Evolutionary conservation across 2,113 vertebrate species (phyloP).

Genomic region (Apodemus sylvaticus): DNA sequence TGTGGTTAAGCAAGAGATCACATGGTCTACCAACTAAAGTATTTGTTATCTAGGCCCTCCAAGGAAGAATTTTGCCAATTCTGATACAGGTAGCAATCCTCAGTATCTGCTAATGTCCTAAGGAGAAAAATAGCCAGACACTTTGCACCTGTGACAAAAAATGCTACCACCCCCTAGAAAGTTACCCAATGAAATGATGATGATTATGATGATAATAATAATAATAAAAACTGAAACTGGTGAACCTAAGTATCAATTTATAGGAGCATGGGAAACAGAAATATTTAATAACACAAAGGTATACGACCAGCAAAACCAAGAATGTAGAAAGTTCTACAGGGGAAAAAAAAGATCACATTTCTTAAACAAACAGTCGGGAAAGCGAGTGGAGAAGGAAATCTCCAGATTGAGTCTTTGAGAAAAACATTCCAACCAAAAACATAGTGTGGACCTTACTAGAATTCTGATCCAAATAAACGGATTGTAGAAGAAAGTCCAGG

Average conservation of each 20-base stretch:
- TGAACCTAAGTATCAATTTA: background rate
- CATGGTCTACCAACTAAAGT: background rate
- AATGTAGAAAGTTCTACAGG: background rate
- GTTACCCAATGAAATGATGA: background rate
- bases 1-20: background rate
- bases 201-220: too few species aligned
- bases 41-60: background rate
- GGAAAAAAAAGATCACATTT: background rate
- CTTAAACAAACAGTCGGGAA: conserved; percentile 18
- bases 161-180: background rate
- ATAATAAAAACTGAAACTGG: background rate
- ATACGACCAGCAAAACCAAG: conserved; percentile 15
- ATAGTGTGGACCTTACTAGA: background rate
- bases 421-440: background rate
- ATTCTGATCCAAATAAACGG: conserved; percentile 18
- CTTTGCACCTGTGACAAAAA: background rate
- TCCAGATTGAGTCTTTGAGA: background rate
- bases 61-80: background rate
- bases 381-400: background rate
- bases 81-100: background rate
- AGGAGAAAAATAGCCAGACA: background rate
- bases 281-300: background rate
- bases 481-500: background rate
- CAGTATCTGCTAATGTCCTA: background rate
- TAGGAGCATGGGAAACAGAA: background rate